phyloP scores from a whole-genome alignment of 2,797 vertebrate species.

The Heliangelus exortis region DNA sequence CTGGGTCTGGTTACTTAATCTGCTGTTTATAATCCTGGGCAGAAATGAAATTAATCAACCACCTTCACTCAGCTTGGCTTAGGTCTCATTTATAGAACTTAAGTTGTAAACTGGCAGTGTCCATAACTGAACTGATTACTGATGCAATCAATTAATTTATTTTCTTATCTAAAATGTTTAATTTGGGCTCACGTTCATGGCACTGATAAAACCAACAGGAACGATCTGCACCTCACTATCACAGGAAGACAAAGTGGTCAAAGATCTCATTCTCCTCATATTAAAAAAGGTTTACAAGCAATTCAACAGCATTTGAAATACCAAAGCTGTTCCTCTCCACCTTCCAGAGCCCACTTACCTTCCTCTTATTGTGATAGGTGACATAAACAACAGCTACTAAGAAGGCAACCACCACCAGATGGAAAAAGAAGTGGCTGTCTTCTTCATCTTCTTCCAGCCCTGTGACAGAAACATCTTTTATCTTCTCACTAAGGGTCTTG shows the following conservation, averaged over 20 bases:
- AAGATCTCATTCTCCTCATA: not conserved
- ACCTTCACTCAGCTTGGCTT: not conserved
- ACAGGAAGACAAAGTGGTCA: not conserved
- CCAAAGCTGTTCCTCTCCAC: not conserved
- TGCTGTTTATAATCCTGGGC: not conserved
- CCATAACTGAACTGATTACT: not conserved
- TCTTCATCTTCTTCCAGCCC: slow-evolving; percentile 83
- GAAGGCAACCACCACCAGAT: slow-evolving; percentile 91
- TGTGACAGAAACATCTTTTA: slow-evolving; percentile 75
- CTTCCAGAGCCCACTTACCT: slow-evolving; percentile 80
- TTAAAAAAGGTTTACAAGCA: not conserved
- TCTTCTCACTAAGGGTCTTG: slow-evolving; percentile 59
- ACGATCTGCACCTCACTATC: not conserved
- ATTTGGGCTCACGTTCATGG: not conserved
- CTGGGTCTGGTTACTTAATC: not conserved
- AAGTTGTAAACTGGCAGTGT: not conserved
- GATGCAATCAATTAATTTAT: not conserved
- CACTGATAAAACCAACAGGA: not conserved
- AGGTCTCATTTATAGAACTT: not conserved
- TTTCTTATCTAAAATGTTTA: not conserved
- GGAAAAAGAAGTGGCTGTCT: slow-evolving; percentile 95
- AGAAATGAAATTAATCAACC: not conserved
- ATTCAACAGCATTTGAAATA: not conserved
- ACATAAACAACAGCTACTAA: slow-evolving; percentile 92
- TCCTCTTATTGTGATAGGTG: slow-evolving; percentile 97